A percentile compares a stretch with the other conserved stretches of the same genome.
Conservation (phyloP, 64 coral and sea anemone species). For the Actinia equina region DNA sequence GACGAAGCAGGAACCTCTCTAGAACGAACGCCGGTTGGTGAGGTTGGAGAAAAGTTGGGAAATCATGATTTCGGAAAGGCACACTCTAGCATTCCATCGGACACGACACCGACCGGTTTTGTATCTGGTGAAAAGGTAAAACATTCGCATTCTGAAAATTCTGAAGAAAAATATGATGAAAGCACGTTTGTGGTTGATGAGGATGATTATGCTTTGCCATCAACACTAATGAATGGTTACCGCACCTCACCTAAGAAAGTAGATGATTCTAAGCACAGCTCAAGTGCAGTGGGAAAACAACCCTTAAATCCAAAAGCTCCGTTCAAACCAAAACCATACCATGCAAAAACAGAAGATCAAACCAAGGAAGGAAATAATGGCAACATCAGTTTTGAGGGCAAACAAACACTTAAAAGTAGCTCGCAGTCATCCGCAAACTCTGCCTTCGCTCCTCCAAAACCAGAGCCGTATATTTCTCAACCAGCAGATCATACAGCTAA, state of each 20-base stretch:
- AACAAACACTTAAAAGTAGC: neutral
- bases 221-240: neutral
- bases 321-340: neutral
- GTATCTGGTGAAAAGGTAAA: neutral
- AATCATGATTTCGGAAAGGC: neutral
- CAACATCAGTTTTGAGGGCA: neutral
- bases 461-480: neutral
- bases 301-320: neutral
- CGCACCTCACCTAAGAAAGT: neutral
- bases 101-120: neutral
- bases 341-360: neutral
- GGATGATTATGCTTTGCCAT: neutral
- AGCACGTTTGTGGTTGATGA: neutral
- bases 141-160: neutral
- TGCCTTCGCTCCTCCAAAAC: conserved; percentile 2
- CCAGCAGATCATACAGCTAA: neutral
- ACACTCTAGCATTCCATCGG: neutral
- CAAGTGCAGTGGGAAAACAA: neutral
- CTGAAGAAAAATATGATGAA: neutral
- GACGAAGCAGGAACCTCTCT: neutral
- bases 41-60: neutral
- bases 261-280: neutral
- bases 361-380: neutral
- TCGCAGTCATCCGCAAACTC: neutral
- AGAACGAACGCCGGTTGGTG: neutral